These are phyloP conservation scores for Gadus macrocephalus DNA, from an alignment of 2,113 vertebrate genomes.

Conservation along the genomic window DNA sequence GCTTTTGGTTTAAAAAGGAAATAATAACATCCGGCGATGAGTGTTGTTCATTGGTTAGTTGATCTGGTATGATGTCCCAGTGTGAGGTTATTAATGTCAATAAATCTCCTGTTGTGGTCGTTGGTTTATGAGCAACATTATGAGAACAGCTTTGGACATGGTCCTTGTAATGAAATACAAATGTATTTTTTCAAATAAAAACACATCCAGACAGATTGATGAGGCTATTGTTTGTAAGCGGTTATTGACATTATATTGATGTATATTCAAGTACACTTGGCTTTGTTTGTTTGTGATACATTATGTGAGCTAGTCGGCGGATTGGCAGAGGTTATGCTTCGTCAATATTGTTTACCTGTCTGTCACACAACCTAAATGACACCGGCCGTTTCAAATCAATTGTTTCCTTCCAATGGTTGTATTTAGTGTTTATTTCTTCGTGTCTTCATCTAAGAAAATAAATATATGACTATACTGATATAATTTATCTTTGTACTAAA, in stretches of 20 bases:
- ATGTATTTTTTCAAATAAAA: too few species aligned
- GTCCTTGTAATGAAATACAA: slow-evolving; percentile 5
- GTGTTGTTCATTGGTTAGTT: slow-evolving; percentile 18
- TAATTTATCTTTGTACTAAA: too few species aligned
- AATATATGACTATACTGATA: too few species aligned
- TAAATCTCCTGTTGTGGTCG: slow-evolving; percentile 40
- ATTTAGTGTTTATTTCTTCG: too few species aligned
- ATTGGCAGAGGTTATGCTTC: too few species aligned
- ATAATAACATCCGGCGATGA: slow-evolving; percentile 14
- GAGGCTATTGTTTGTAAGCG: not conserved
- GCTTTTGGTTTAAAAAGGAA: slow-evolving; percentile 9
- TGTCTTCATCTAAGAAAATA: too few species aligned
- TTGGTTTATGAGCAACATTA: slow-evolving; percentile 30
- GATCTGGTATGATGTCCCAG: not conserved
- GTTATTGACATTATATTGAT: not conserved
- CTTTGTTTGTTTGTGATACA: not conserved
- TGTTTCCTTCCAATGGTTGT: too few species aligned
- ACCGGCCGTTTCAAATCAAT: too few species aligned
- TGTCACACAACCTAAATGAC: too few species aligned
- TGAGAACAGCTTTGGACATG: slow-evolving; percentile 47
- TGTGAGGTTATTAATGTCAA: slow-evolving; percentile 12
- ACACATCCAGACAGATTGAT: too few species aligned
- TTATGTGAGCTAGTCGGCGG: not conserved
- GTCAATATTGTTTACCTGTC: too few species aligned
- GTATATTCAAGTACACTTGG: not conserved